Evolutionary conservation across 2,797 vertebrate species (phyloP), one percentile per base, ranked within the genome.

Genomic region (Acomys russatus): DNA sequence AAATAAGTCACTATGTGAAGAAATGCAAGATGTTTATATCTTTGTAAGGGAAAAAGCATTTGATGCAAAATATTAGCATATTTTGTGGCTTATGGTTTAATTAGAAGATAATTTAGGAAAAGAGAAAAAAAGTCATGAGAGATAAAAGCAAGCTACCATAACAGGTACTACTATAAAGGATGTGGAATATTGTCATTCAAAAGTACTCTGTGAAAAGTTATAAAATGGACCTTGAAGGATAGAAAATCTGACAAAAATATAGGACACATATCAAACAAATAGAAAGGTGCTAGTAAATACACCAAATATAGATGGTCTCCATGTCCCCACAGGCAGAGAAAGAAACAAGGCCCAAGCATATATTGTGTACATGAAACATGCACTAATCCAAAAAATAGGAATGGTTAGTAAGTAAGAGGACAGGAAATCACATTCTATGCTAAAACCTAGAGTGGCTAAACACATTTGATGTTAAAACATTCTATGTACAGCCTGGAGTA

Each of bases 21-120:
- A 90, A 86, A 96, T 83, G 44, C 11, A 89, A 79, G 22, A 38
- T 61, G 70, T 82, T 84, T 93, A 95, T 49, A n/a, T 66, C 30
- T 77, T 71, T 92, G 68, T 85, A 56, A 68, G 56, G 85, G 49
- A 85, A 64, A n/a, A 71, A 85, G 44, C 38, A 79, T 56, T 87
- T 74, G 76, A 91, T 64, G 73, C 51, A 84, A 94, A 94, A 79
- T 77, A 91, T 20, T 68, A 90, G 63, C 87, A 2, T 68, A 35
- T 87, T 61, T 94, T 33, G 28, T 49, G 22, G 12, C 28, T 77
- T 79, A 84, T 74, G n/a, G 59, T 59, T 73, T 59, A 79, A 88
- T 11, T 54, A 91, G 22, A 91, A 30, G 30, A 89, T 51, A 9
- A 68, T 30, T 68, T 33, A 93, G 38, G 54, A 86, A 66, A 91